phyloP scores from a whole-genome alignment of 2,888 invertebrate genomes.

The Mesochorus sp. region DNA sequence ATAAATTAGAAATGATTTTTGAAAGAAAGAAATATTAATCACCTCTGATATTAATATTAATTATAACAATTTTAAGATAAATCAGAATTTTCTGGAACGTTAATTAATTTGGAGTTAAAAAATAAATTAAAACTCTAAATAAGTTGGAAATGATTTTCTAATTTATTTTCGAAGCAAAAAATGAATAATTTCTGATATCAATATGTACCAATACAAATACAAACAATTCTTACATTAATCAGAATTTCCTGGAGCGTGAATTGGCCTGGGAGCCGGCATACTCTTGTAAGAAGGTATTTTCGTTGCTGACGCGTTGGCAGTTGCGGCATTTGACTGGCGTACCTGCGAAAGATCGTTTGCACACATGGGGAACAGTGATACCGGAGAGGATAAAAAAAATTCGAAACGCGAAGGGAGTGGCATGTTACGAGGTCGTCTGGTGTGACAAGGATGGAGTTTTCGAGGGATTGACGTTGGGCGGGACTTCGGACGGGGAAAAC shows the following conservation, averaged over 20 bases:
- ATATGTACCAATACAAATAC: too few species aligned
- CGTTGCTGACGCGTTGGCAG: slow-evolving; percentile 90
- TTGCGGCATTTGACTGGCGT: slow-evolving; percentile 82
- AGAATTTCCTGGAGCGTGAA: slow-evolving; percentile 87
- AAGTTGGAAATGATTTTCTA: too few species aligned
- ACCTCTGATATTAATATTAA: too few species aligned
- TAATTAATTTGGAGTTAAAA: too few species aligned
- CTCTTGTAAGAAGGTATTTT: slow-evolving; percentile 90
- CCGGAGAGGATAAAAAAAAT: slow-evolving; percentile 85
- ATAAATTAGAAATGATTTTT: too few species aligned
- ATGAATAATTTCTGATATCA: background rate
- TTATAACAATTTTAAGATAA: too few species aligned
- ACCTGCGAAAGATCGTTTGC: slow-evolving; percentile 63
- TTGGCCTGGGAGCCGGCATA: slow-evolving; percentile 90
- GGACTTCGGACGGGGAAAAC: slow-evolving; percentile 64
- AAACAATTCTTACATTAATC: slow-evolving; percentile 13
- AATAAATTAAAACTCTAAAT: too few species aligned
- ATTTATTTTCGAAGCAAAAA: background rate
- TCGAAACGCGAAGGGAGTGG: slow-evolving; percentile 84
- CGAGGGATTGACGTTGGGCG: slow-evolving; percentile 83
- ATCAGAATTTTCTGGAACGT: too few species aligned
- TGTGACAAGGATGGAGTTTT: slow-evolving; percentile 84
- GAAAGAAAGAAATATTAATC: too few species aligned
- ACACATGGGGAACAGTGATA: slow-evolving; percentile 75
- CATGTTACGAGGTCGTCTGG: slow-evolving; percentile 90